Evolutionary conservation across 2,797 vertebrate genomes (phyloP), one percentile per base, ranked within the genome.

Genomic region (Enteromius paludinosus): DNA sequence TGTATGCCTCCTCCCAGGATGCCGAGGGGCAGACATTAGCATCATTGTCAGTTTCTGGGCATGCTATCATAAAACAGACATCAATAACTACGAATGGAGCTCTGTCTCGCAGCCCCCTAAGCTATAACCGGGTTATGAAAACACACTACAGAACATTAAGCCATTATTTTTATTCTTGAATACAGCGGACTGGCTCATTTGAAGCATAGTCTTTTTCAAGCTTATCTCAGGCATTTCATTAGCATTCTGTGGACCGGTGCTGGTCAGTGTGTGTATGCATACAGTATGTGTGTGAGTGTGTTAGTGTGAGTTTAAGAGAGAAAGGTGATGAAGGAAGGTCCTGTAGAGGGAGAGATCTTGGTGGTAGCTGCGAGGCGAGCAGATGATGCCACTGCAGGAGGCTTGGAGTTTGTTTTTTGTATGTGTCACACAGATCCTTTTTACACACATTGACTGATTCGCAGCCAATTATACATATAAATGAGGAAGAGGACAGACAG

Each of bases 1-100:
- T 82, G 78, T 79, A 66, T 86, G 86, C 83, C 86, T 90, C 87
- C 70, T 72, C 59, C 81, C 82, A 83, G 79, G 59, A 73, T 79
- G 84, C 94, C 92, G 91, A 88, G 78, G 93, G 94, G 91, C 90
- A 93, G 81, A 91, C 90, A 95, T 95, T 94, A 95, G 89, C 90
- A 90, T 92, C 89, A 85, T 78, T 82, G 87, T 90, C 89, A 85
- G 85, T 90, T 91, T 91, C 87, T 91, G 89, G 84, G 89, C 87
- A 87, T 81, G 89, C 88, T 88, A 89, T 93, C 93, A 93, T 94
- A 91, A 93, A 94, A 93, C 88, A 90, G 90, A 91, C 92, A 94
- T 95, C 92, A 93, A 92, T 93, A 94, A 93, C 89, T 52, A 54
- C 78, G 85, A 88, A 92, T 81, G 62, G 87, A 91, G 90, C 86